These are phyloP conservation scores for Acropternis orthonyx DNA, from an alignment of 2,797 vertebrate genomes.

Conservation along the genomic window DNA sequence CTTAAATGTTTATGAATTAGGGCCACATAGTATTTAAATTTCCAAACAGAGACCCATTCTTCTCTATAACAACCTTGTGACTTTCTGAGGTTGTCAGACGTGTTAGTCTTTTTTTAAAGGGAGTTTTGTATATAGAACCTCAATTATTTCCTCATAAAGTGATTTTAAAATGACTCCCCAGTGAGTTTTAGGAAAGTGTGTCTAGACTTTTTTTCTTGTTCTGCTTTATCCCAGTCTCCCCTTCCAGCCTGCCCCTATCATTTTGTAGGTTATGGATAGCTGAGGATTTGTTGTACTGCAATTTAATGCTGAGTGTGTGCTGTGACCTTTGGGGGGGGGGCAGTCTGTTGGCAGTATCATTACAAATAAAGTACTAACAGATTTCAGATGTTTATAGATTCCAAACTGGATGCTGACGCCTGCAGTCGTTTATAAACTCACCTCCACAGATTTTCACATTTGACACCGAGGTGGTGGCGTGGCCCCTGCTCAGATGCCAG, in stretches of 20 bases:
- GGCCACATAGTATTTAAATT: slow-evolving; percentile 61
- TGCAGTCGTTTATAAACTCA: slow-evolving; percentile 1
- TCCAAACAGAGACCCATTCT: slow-evolving; percentile 68
- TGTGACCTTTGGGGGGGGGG: slow-evolving; percentile 73
- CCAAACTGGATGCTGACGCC: slow-evolving; percentile 28
- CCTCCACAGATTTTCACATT: not conserved
- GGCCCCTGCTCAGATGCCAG: not conserved
- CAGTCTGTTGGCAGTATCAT: slow-evolving; percentile 66
- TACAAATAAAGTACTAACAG: slow-evolving; percentile 70
- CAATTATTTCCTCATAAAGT: slow-evolving; percentile 79
- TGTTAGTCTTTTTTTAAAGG: slow-evolving; percentile 59
- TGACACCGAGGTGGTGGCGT: not conserved
- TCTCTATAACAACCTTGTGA: slow-evolving; percentile 63
- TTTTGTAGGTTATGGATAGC: slow-evolving; percentile 74
- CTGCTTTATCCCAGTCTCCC: slow-evolving; percentile 48
- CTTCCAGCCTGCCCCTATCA: slow-evolving; percentile 63
- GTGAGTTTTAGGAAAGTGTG: slow-evolving; percentile 75
- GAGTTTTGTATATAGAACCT: slow-evolving; percentile 72
- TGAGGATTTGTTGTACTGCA: slow-evolving; percentile 76
- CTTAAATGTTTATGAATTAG: slow-evolving; percentile 68
- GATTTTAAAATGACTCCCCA: slow-evolving; percentile 76
- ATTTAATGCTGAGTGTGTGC: slow-evolving; percentile 69
- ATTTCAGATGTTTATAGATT: slow-evolving; percentile 62
- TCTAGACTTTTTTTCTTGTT: slow-evolving; percentile 75
- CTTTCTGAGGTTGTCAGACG: slow-evolving; percentile 55